Evolutionary conservation across 1,140 invertebrate genomes (phyloP), one percentile per base, ranked within the genome.

Genomic region (Psilanteris sp.): DNA sequence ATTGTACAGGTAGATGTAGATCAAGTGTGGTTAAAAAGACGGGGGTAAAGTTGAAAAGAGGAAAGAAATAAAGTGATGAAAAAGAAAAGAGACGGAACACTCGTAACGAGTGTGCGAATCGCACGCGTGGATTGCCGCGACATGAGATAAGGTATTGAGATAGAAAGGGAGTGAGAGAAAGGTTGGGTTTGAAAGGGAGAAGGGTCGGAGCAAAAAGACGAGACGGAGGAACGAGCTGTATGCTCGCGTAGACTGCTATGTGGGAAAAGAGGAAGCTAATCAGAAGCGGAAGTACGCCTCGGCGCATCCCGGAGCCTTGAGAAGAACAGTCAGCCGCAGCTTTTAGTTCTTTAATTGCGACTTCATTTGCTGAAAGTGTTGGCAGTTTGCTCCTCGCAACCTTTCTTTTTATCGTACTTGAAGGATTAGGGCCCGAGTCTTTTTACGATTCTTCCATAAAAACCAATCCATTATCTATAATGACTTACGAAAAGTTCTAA

Each of bases 181-280:
- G 78, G 64, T 46, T 34, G 27, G 48, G 10, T 46, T 9, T 11
- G 72, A 75, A 59, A 64, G 55, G 72, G 64, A 62, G 18, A 61
- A 55, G 52, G 67, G 46, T 36, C 41, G 55, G 61, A 39, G 64
- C 44, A 59, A 74, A 77, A 39, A 44, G 43, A 43, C 44, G 64
- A 66, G 64, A 66, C 32, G 61, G 27, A 62, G 54, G 29, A 73
- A 29, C 52, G 64, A 20, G 37, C 36, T n/a, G 34, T 29, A 48
- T 55, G 41, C 64, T 68, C 62, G 52, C 26, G 54, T 34, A 36
- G 71, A 80, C 76, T 68, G 82, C 82, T 78, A 86, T 87, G 84
- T 86, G 85, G 85, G 85, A 87, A 87, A 87, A 87, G 84, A 87
- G 85, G 87, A 88, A 88, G 85, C 84, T 88, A 88, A 87, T 87